Evolutionary conservation across 1,140 invertebrate species (phyloP).

Genomic region (Procambarus clarkii): DNA sequence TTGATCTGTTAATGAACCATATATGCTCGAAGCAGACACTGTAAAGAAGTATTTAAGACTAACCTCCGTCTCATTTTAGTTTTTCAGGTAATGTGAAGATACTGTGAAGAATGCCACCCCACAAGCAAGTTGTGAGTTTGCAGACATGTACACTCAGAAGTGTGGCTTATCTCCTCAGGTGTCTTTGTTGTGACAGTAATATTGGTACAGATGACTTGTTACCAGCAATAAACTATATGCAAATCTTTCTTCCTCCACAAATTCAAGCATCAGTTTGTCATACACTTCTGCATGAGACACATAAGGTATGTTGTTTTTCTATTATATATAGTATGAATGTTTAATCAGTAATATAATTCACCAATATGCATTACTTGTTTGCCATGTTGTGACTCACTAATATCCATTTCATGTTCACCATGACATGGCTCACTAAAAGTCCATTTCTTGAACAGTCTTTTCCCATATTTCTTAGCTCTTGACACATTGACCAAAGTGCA

Average conservation of each 20-base stretch:
- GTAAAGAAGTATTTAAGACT: too few species aligned
- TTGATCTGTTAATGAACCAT: too few species aligned
- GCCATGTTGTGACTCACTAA: too few species aligned
- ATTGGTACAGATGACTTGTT: neutral
- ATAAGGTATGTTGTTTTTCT: constrained; percentile 12
- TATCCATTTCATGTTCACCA: too few species aligned
- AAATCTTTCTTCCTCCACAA: constrained; percentile 18
- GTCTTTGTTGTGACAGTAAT: constrained; percentile 20
- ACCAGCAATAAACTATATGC: constrained; percentile 7
- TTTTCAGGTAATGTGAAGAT: constrained; percentile 16
- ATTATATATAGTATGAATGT: too few species aligned
- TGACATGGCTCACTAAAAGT: too few species aligned
- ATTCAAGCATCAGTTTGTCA: constrained; percentile 35
- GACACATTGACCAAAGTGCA: too few species aligned
- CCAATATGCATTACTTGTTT: too few species aligned
- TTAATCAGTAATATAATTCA: too few species aligned
- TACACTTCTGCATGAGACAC: constrained; percentile 16
- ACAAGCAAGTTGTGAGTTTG: constrained; percentile 24
- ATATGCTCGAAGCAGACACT: too few species aligned
- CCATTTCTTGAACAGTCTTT: too few species aligned
- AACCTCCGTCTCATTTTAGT: neutral
- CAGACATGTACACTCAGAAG: constrained; percentile 14
- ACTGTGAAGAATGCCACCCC: constrained; percentile 9
- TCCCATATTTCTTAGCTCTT: too few species aligned
- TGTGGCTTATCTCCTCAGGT: constrained; percentile 18